Evolutionary conservation across 2,113 vertebrate genomes (phyloP).

Genomic region (Scophthalmus maximus): DNA sequence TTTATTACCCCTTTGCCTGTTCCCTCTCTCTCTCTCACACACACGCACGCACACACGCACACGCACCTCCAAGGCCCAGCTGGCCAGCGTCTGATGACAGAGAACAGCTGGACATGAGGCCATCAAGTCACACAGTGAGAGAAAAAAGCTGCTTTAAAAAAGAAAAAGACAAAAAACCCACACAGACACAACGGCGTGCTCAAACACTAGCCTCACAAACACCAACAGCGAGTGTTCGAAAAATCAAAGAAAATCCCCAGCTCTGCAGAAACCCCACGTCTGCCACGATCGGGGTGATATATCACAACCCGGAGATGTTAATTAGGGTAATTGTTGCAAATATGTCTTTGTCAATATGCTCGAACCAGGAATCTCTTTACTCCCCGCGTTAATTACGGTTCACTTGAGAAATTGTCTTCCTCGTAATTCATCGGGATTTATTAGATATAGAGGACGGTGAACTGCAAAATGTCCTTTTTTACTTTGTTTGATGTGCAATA

Average conservation of each 20-base stretch:
- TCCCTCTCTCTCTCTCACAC: constrained; percentile 5
- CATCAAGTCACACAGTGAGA: constrained; percentile 39
- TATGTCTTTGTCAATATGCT: constrained; percentile 9
- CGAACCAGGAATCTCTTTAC: background rate
- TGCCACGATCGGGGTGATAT: background rate
- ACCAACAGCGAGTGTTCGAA: too few species aligned
- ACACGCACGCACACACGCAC: constrained; percentile 23
- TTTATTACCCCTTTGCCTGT: constrained; percentile 56
- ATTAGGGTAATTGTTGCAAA: constrained; percentile 23
- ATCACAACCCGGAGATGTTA: background rate
- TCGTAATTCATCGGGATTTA: background rate
- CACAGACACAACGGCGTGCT: background rate
- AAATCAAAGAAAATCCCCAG: too few species aligned
- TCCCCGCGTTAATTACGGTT: background rate
- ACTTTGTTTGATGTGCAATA: too few species aligned
- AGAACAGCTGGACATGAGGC: constrained; percentile 79
- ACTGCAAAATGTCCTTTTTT: too few species aligned
- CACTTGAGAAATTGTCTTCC: too few species aligned
- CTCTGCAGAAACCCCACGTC: too few species aligned
- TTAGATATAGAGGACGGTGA: too few species aligned
- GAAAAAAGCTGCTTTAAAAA: constrained; percentile 40
- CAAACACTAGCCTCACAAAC: too few species aligned
- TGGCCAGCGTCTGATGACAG: constrained; percentile 77
- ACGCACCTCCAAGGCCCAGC: constrained; percentile 67
- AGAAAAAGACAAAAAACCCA: too few species aligned